Evolutionary conservation across 2,888 invertebrate genomes (phyloP).

Genomic region (Pycnomerus fuliginosus): DNA sequence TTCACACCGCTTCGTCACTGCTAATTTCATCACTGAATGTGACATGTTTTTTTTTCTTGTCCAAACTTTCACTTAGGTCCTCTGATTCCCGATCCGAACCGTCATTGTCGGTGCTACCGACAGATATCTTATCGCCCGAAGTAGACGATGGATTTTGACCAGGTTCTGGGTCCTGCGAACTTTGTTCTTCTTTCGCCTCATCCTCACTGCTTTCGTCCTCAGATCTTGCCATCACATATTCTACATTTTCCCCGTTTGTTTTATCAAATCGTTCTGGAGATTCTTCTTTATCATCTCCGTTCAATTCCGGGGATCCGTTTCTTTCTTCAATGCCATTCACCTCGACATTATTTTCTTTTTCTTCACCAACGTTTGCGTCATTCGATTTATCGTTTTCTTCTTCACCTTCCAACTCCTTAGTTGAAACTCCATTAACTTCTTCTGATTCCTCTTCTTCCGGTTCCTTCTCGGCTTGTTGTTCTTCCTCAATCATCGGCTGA

Average conservation of each 20-base stretch:
- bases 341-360: neutral
- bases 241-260: no score
- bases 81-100: neutral
- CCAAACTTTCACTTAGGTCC: constrained; percentile 7
- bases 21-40: constrained; percentile 16
- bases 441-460: neutral
- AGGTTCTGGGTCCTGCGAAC: neutral
- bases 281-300: neutral
- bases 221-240: neutral
- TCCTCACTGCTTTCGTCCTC: neutral
- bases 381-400: neutral
- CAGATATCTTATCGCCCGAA: neutral
- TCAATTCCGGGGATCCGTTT: neutral
- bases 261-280: neutral
- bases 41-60: constrained; percentile 16
- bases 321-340: neutral
- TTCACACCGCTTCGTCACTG: constrained; percentile 7
- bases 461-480: neutral
- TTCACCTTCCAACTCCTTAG: neutral
- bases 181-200: neutral
- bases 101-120: neutral
- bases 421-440: neutral
- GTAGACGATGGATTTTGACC: no score
- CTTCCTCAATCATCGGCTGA: neutral
- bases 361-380: neutral